Conservation (phyloP, 2,888 invertebrate species). For the Lapara coniferarum region DNA sequence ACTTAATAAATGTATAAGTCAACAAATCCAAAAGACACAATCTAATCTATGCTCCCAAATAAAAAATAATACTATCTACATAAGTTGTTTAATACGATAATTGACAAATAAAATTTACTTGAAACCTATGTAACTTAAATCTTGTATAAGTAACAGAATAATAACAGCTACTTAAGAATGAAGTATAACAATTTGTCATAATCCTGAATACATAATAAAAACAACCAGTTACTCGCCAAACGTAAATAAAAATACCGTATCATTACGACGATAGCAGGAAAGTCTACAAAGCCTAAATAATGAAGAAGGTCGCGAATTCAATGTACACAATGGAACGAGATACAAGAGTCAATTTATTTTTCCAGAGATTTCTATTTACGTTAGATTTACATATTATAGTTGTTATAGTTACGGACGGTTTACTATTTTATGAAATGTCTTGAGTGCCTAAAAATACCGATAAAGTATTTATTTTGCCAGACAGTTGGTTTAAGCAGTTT, state of each 20-base stretch:
- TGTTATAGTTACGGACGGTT: background rate
- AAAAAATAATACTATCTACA: no score
- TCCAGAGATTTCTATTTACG: background rate
- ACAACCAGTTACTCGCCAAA: background rate
- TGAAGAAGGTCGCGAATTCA: background rate
- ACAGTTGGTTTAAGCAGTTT: no score
- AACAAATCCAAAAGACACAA: no score
- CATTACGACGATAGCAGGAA: background rate
- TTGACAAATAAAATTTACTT: no score
- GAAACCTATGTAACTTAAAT: no score
- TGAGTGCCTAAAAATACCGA: background rate
- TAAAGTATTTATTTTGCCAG: no score
- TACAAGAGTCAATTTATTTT: constrained; percentile 7
- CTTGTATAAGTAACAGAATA: no score
- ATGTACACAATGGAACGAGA: background rate
- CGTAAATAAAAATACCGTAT: background rate
- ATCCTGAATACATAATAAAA: background rate
- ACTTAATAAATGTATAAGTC: no score
- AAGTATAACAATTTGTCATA: background rate
- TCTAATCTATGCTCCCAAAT: no score
- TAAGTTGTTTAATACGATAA: no score
- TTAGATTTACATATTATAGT: background rate
- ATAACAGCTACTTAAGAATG: no score
- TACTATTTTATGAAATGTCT: background rate
- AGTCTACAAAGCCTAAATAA: background rate